Evolutionary conservation across 2,888 invertebrate species (phyloP).

Genomic region (Pelosia muscerda): DNA sequence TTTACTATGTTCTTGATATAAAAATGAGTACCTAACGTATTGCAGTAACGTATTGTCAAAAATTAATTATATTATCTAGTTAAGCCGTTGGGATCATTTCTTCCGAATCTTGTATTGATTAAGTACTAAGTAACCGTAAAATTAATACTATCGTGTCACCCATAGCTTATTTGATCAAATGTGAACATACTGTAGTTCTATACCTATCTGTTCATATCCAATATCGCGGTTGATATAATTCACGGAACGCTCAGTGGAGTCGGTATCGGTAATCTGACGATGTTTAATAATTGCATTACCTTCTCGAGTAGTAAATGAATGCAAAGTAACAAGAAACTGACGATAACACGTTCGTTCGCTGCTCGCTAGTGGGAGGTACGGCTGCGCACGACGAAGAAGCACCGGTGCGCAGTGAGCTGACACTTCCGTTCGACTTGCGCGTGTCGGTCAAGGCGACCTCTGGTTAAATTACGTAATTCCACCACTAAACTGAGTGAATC

Average conservation of each 20-base stretch:
- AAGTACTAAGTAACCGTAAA: background rate
- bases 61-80: background rate
- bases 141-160: background rate
- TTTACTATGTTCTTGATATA: background rate
- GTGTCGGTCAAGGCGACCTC: constrained; percentile 84
- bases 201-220: constrained; percentile 45
- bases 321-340: constrained; percentile 83
- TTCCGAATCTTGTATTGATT: background rate
- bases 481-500: constrained; percentile 73
- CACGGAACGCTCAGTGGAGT: constrained; percentile 69
- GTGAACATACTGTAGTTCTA: constrained; percentile 6
- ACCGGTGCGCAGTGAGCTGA: constrained; percentile 84
- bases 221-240: constrained; percentile 63
- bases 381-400: constrained; percentile 76
- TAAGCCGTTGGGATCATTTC: background rate
- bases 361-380: constrained; percentile 79
- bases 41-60: background rate
- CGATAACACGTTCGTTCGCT: constrained; percentile 76
- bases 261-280: constrained; percentile 80
- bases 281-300: constrained; percentile 69
- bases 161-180: constrained; percentile 18
- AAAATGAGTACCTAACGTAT: background rate
- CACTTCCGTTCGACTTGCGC: constrained; percentile 85
- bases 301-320: constrained; percentile 73
- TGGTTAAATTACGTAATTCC: constrained; percentile 84